A percentile compares a stretch with the other conserved stretches of the same genome.
These are phyloP conservation scores for Epinephelus coioides DNA, from an alignment of 2,797 vertebrate species.

Conservation along the genomic window DNA sequence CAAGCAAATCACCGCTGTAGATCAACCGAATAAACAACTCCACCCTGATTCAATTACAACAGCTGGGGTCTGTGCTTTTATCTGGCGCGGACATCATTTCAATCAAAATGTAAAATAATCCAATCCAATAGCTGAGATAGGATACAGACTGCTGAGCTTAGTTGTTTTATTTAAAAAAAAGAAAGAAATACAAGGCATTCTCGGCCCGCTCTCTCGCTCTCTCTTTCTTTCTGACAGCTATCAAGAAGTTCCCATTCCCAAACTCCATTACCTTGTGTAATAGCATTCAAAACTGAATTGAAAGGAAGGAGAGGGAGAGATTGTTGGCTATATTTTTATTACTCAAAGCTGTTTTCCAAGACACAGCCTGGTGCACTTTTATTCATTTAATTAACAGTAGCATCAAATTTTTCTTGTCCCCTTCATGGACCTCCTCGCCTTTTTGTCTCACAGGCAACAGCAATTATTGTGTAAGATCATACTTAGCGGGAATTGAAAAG, in stretches of 20 bases:
- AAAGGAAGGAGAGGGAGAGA: slow-evolving; percentile 84
- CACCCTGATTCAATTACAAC: slow-evolving; percentile 97
- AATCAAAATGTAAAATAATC: slow-evolving; percentile 99
- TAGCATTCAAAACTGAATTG: slow-evolving; percentile 89
- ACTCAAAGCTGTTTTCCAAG: slow-evolving; percentile 85
- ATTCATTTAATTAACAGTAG: slow-evolving; percentile 94
- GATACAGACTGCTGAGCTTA: slow-evolving; percentile 96
- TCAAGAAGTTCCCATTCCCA: slow-evolving; percentile 91
- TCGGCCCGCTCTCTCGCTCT: slow-evolving; percentile 62
- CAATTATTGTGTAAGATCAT: slow-evolving; percentile 82
- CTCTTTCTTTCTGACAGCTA: slow-evolving; percentile 89
- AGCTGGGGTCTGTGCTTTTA: slow-evolving; percentile 92
- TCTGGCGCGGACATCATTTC: slow-evolving; percentile 98
- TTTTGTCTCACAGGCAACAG: slow-evolving; percentile 79
- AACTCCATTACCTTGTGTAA: slow-evolving; percentile 95
- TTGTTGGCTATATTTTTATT: slow-evolving; percentile 90
- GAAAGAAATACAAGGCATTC: slow-evolving; percentile 87
- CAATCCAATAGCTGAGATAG: slow-evolving; percentile 95
- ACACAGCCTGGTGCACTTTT: slow-evolving; percentile 86
- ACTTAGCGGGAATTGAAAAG: slow-evolving; percentile 84
- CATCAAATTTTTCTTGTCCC: slow-evolving; percentile 84
- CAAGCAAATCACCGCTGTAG: slow-evolving; percentile 93
- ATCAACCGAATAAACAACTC: slow-evolving; percentile 97
- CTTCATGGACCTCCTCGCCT: slow-evolving; percentile 70
- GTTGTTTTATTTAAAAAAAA: slow-evolving; percentile 91